Evolutionary conservation across 2,113 vertebrate species (phyloP).

Genomic region (Phainopepla nitens): DNA sequence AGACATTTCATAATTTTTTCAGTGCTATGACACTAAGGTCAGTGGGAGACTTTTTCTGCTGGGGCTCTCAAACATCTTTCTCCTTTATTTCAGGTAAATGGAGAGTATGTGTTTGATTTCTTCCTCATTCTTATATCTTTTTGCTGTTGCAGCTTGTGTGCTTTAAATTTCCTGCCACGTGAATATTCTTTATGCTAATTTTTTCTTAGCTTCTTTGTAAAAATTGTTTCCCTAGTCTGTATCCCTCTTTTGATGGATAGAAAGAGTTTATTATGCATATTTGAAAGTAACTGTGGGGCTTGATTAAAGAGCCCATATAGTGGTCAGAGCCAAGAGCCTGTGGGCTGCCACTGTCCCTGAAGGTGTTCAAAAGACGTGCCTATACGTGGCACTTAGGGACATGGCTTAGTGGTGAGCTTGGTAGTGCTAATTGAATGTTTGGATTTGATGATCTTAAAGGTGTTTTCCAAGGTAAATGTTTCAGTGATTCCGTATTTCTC

Average conservation of each 20-base stretch:
- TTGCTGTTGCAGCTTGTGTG: neutral
- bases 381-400: neutral
- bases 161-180: neutral
- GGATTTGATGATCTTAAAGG: neutral
- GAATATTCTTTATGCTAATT: neutral
- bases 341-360: neutral
- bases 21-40: neutral
- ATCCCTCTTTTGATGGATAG: neutral
- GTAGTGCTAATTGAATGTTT: neutral
- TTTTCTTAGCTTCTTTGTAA: neutral
- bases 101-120: neutral
- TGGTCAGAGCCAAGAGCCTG: neutral
- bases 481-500: neutral
- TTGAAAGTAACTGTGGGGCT: neutral
- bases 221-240: neutral
- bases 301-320: neutral
- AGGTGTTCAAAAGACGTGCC: rapidly evolving
- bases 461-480: neutral
- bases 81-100: neutral
- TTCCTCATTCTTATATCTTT: neutral
- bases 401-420: neutral
- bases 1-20: neutral
- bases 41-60: neutral
- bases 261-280: neutral
- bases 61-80: neutral